Percentiles rank a stretch among this genome's conserved stretches.
phyloP scores from a whole-genome alignment of 2,113 vertebrate species.

The Cinclus mexicanus region DNA sequence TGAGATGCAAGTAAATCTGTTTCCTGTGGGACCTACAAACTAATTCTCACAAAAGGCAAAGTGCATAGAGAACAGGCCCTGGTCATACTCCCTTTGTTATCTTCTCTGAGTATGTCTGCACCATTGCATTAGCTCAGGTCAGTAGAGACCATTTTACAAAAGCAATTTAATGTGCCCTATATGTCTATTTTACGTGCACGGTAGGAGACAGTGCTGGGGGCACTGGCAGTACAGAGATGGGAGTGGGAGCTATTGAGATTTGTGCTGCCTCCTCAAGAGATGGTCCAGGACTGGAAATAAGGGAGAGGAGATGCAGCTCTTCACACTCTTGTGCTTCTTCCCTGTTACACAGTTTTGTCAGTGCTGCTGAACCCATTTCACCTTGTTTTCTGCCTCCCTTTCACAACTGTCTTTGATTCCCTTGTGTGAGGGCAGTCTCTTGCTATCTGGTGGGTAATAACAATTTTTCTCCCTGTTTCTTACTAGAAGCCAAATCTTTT shows the following conservation, averaged over 20 bases:
- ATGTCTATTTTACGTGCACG: not conserved
- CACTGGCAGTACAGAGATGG: not conserved
- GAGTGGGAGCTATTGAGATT: not conserved
- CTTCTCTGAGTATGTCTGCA: not conserved
- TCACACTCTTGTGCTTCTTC: not conserved
- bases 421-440: not conserved
- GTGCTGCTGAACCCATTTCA: not conserved
- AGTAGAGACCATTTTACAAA: not conserved
- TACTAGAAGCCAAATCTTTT: not conserved
- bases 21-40: not conserved
- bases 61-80: not conserved
- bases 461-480: not conserved
- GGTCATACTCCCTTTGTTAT: not conserved
- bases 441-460: not conserved
- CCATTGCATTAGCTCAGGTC: not conserved
- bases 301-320: not conserved
- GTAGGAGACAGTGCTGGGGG: not conserved
- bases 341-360: not conserved
- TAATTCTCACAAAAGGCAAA: not conserved
- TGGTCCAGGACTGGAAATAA: not conserved
- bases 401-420: not conserved
- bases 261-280: not conserved
- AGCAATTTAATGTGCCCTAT: not conserved
- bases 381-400: not conserved
- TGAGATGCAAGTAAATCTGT: not conserved